These are phyloP conservation scores for Cephus pygmeus DNA, from an alignment of 2,888 invertebrate species.

Conservation along the genomic window DNA sequence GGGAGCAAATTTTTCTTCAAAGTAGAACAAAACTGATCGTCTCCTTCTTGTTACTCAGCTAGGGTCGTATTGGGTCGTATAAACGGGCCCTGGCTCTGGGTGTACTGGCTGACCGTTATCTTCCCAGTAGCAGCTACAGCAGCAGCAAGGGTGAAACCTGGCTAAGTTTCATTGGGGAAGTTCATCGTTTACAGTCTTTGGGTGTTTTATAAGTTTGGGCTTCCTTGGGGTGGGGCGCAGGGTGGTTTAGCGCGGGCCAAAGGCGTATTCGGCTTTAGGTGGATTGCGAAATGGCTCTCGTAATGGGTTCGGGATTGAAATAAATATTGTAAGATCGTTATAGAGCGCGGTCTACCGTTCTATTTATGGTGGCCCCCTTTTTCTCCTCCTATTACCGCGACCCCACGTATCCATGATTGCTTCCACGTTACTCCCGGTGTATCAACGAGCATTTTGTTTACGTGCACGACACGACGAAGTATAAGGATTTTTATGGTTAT, in stretches of 20 bases:
- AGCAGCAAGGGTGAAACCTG: not conserved
- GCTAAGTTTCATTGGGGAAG: slow-evolving; percentile 20
- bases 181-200: slow-evolving; percentile 24
- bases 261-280: slow-evolving; percentile 27
- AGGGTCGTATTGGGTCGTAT: not conserved
- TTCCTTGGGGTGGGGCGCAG: not conserved
- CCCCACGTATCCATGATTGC: not conserved
- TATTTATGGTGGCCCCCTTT: slow-evolving; percentile 14
- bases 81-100: not conserved
- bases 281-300: slow-evolving; percentile 39
- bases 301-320: slow-evolving; percentile 44
- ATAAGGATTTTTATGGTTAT: not conserved
- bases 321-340: slow-evolving; percentile 44
- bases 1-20: not conserved
- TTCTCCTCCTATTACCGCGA: not conserved
- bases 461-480: not conserved
- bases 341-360: slow-evolving; percentile 27
- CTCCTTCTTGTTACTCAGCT: not conserved
- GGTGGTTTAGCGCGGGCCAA: slow-evolving; percentile 13
- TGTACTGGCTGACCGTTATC: not conserved
- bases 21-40: not conserved
- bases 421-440: not conserved
- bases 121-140: not conserved
- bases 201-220: slow-evolving; percentile 16
- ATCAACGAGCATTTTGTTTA: not conserved